Evolutionary conservation across 23 tunicate species (phyloP).

Genomic region (Halocynthia aurantium): DNA sequence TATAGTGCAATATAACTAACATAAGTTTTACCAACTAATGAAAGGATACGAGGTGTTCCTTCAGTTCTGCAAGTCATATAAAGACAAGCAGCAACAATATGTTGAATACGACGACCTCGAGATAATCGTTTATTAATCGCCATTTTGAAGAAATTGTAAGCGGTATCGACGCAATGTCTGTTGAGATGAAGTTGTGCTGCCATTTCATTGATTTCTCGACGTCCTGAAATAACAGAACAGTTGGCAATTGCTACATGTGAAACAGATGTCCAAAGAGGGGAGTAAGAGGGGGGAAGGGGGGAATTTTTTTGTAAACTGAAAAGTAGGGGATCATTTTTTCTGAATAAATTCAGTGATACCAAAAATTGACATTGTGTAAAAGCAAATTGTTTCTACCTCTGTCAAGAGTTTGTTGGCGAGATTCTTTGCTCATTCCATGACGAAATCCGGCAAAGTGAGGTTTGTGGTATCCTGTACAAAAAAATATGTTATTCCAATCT

Average conservation of each 20-base stretch:
- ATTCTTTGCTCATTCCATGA: constrained; percentile 73
- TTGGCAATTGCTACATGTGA: too few species aligned
- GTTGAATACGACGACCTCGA: constrained; percentile 69
- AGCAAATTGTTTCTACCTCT: constrained; percentile 23
- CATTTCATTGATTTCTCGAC: constrained; percentile 62
- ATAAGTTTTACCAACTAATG: not conserved
- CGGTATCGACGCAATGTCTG: constrained; percentile 84
- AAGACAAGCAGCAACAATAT: constrained; percentile 86
- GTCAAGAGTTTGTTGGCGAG: constrained; percentile 65
- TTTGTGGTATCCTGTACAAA: constrained; percentile 61
- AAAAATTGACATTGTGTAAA: too few species aligned
- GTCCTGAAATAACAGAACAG: constrained; percentile 24
- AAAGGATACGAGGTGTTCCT: constrained; percentile 93
- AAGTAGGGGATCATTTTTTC: too few species aligned
- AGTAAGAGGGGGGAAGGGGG: not conserved
- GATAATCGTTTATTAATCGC: constrained; percentile 80
- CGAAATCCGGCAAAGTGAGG: constrained; percentile 75
- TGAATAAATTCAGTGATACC: not conserved
- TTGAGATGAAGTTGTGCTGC: constrained; percentile 54
- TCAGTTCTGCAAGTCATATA: constrained; percentile 92
- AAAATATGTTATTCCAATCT: not conserved
- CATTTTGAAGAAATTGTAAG: constrained; percentile 79
- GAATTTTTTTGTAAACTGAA: not conserved
- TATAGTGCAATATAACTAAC: not conserved
- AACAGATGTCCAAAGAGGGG: not conserved